Conservation (phyloP, 2,113 vertebrate genomes). For the Riparia riparia region DNA sequence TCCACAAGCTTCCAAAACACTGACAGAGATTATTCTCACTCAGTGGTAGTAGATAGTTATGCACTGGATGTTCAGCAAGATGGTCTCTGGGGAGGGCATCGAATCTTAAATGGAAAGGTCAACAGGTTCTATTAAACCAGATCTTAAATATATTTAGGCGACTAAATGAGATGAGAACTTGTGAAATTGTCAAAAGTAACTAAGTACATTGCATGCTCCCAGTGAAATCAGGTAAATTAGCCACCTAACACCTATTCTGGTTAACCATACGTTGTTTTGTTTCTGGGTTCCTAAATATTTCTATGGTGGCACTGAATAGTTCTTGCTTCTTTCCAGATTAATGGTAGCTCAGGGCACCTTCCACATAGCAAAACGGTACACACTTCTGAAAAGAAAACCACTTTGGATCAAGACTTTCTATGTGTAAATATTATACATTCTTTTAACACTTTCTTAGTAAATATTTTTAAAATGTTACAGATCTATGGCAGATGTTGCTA, state of each 20-base stretch:
- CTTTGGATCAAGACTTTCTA: background rate
- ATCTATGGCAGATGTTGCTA: conserved; percentile 38
- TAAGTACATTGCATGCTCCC: background rate
- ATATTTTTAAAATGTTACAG: conserved; percentile 14
- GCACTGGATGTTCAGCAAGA: background rate
- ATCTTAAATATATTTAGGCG: background rate
- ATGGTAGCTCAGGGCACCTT: background rate
- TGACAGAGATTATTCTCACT: background rate
- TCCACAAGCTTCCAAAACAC: background rate
- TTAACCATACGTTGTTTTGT: background rate
- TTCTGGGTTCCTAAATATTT: background rate
- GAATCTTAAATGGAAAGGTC: background rate
- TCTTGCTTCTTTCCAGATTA: background rate
- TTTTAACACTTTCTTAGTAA: conserved; percentile 18
- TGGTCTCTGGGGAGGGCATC: background rate
- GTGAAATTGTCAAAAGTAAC: background rate
- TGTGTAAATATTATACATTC: background rate
- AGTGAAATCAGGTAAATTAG: background rate
- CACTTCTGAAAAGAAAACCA: background rate
- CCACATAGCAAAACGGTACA: background rate
- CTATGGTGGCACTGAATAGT: background rate
- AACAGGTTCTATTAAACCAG: background rate
- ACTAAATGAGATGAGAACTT: background rate
- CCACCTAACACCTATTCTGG: background rate
- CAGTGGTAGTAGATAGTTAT: background rate